Evolutionary conservation across 1,140 invertebrate species (phyloP).

Genomic region (Paralvinella palmiformis): DNA sequence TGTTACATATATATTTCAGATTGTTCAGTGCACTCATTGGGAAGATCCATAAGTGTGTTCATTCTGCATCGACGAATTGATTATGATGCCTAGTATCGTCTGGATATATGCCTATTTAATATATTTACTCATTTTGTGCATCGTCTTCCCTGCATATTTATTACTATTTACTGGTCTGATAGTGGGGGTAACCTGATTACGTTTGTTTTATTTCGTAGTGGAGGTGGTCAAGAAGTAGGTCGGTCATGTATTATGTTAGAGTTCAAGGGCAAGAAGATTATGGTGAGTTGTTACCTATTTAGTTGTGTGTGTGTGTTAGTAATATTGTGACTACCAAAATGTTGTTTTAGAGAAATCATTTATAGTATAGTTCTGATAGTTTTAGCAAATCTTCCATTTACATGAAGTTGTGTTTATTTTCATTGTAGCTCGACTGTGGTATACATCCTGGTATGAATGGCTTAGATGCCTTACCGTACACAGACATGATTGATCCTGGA

Average conservation of each 20-base stretch:
- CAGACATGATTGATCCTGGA: conserved; percentile 94
- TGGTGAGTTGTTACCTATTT: conserved; percentile 58
- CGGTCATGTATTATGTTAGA: conserved; percentile 96
- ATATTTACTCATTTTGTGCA: not conserved
- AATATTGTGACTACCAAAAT: not conserved
- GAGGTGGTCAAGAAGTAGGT: conserved; percentile 98
- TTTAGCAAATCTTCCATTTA: not conserved
- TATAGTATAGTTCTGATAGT: not conserved
- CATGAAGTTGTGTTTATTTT: not conserved
- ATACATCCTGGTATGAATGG: conserved; percentile 97
- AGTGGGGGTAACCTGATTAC: too few species aligned
- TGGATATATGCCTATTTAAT: not conserved
- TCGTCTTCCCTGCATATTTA: not conserved
- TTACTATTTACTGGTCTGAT: too few species aligned
- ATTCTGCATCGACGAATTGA: not conserved
- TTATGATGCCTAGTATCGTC: not conserved
- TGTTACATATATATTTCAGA: too few species aligned
- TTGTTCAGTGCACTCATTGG: too few species aligned
- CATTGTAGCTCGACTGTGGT: conserved; percentile 80
- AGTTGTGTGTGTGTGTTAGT: not conserved
- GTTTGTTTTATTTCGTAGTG: conserved; percentile 43
- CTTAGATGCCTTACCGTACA: conserved; percentile 95
- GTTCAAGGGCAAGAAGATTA: conserved; percentile 99
- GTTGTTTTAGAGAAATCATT: not conserved
- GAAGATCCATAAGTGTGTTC: not conserved